These are phyloP conservation scores for Rhea pennata DNA, from an alignment of 2,113 vertebrate genomes.

Conservation along the genomic window DNA sequence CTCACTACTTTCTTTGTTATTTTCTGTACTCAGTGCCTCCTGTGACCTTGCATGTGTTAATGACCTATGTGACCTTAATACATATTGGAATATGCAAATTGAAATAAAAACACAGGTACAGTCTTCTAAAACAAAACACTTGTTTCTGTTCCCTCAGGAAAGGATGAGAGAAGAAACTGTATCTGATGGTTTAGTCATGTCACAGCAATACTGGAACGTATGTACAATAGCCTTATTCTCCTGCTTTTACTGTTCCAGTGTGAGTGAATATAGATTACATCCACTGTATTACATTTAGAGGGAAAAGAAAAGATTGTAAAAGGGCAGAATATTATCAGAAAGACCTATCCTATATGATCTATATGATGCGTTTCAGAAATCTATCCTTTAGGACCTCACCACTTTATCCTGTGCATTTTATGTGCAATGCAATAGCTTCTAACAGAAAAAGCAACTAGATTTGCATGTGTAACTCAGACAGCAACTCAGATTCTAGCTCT, in stretches of 20 bases:
- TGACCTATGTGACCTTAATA: no score
- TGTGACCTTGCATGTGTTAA: conserved; percentile 4
- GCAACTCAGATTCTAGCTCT: neutral
- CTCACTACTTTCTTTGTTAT: neutral
- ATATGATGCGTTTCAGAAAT: neutral
- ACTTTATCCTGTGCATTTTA: neutral
- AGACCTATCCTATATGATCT: neutral
- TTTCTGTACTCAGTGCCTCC: neutral
- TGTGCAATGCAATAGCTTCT: neutral
- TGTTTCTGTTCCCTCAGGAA: neutral
- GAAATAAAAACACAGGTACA: neutral
- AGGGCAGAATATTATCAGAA: neutral
- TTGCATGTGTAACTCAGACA: neutral
- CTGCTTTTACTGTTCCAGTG: neutral
- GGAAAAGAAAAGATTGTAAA: neutral
- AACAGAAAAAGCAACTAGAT: neutral
- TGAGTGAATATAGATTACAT: neutral
- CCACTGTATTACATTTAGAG: neutral
- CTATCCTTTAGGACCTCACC: neutral
- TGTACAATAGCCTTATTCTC: rapidly evolving
- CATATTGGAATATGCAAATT: conserved; percentile 1
- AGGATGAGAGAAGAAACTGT: neutral
- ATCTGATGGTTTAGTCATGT: neutral
- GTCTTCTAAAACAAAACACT: neutral
- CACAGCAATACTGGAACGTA: neutral